A percentile compares a stretch with the other conserved stretches of the same genome.
Evolutionary conservation across 2,797 vertebrate species (phyloP).

Genomic region (Sarcophilus harrisii): DNA sequence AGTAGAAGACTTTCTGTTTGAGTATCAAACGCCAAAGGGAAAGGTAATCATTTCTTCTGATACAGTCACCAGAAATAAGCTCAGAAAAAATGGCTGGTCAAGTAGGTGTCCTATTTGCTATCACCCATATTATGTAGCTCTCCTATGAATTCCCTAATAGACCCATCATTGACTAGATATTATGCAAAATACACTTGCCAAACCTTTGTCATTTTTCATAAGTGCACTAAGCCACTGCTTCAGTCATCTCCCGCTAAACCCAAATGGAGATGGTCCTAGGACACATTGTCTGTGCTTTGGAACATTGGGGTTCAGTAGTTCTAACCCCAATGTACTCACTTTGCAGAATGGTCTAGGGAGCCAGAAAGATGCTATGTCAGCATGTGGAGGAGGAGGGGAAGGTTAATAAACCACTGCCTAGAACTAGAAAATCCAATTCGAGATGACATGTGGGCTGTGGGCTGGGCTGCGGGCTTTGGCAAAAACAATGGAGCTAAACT

Average conservation of each 20-base stretch:
- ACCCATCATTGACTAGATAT: conserved; percentile 71
- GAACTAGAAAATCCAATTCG: conserved; percentile 78
- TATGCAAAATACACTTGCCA: conserved; percentile 58
- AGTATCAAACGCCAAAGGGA: background rate
- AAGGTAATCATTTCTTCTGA: background rate
- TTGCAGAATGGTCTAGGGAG: conserved; percentile 52
- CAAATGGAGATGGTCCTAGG: conserved; percentile 66
- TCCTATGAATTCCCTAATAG: conserved; percentile 77
- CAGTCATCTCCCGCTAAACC: conserved; percentile 64
- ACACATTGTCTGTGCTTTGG: conserved; percentile 59
- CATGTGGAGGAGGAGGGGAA: conserved; percentile 65
- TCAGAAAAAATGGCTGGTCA: background rate
- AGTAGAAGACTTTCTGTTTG: background rate
- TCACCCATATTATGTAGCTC: conserved; percentile 38
- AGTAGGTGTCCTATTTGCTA: background rate
- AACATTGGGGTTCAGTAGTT: conserved; percentile 62
- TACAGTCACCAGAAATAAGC: background rate
- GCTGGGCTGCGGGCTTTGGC: conserved; percentile 79
- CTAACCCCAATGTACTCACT: conserved; percentile 64
- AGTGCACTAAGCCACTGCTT: conserved; percentile 65
- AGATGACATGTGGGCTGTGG: conserved; percentile 82
- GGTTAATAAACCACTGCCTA: conserved; percentile 74
- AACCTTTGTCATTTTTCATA: conserved; percentile 59
- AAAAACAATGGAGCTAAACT: conserved; percentile 69
- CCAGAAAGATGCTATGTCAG: conserved; percentile 78